phyloP scores from a whole-genome alignment of 2,797 vertebrate genomes.

The Pangasius mekongensis region DNA sequence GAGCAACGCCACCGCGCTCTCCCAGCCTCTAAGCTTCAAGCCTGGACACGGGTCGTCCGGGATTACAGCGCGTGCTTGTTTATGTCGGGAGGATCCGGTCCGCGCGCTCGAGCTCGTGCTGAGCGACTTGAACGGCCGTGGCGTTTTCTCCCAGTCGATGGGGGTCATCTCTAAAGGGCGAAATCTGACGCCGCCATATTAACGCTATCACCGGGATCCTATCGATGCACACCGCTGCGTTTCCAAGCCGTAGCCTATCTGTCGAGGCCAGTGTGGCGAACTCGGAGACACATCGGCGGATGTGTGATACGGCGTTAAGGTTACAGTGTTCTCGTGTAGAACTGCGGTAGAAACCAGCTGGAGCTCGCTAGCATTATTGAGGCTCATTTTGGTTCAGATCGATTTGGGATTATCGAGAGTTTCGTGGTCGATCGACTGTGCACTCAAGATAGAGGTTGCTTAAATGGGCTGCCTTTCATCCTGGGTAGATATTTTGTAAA shows the following conservation, averaged over 20 bases:
- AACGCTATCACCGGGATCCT: conserved; percentile 47
- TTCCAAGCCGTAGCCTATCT: background rate
- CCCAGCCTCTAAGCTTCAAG: background rate
- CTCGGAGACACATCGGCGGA: background rate
- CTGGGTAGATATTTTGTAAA: background rate
- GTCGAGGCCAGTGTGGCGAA: background rate
- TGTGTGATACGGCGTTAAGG: background rate
- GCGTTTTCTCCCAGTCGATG: conserved; percentile 14
- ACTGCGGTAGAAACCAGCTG: background rate
- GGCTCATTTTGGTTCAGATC: background rate
- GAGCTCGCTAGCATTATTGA: background rate
- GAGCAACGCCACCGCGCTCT: background rate
- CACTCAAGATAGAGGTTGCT: background rate
- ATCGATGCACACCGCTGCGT: conserved; percentile 4
- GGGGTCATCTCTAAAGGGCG: conserved; percentile 58
- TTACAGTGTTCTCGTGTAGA: background rate
- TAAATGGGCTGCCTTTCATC: conserved; percentile 2
- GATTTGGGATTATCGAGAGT: conserved; percentile 1
- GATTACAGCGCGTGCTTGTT: background rate
- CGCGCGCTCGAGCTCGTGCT: background rate
- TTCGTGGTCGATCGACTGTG: background rate
- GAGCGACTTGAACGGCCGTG: background rate
- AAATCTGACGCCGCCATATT: conserved; percentile 65
- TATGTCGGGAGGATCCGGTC: background rate
- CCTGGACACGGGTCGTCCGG: background rate